phyloP scores from a whole-genome alignment of 2,113 vertebrate species.

The Ahaetulla prasina region DNA sequence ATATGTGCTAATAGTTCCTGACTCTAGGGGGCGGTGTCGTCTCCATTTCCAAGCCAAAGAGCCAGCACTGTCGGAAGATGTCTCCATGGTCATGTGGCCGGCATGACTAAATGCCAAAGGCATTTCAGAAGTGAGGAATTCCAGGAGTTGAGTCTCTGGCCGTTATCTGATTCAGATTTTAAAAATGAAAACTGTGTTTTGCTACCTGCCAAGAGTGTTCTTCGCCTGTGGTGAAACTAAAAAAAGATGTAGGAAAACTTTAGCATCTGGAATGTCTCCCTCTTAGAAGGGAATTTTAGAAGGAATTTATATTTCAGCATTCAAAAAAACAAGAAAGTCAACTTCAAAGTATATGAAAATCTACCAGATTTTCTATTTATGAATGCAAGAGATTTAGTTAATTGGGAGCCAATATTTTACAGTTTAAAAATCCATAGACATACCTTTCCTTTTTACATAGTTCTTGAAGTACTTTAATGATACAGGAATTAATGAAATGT shows the following conservation, averaged over 20 bases:
- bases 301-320: slow-evolving; percentile 39
- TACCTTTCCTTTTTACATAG: slow-evolving; percentile 39
- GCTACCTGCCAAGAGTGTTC: slow-evolving; percentile 64
- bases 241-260: slow-evolving; percentile 21
- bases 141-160: slow-evolving; percentile 58
- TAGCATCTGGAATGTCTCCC: background rate
- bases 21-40: too few species aligned
- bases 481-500: slow-evolving; percentile 50
- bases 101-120: too few species aligned
- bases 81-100: too few species aligned
- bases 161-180: slow-evolving; percentile 61
- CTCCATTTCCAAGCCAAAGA: too few species aligned
- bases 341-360: slow-evolving; percentile 34
- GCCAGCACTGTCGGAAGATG: too few species aligned
- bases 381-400: slow-evolving; percentile 31
- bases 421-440: background rate
- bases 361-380: slow-evolving; percentile 1
- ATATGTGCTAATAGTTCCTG: too few species aligned
- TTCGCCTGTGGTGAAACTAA: slow-evolving; percentile 67
- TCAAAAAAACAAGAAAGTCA: slow-evolving; percentile 21
- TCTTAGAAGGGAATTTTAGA: slow-evolving; percentile 14
- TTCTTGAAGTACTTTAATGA: slow-evolving; percentile 38
- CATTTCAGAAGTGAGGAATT: slow-evolving; percentile 59
- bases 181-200: slow-evolving; percentile 57
- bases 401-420: slow-evolving; percentile 24